Conservation (phyloP, 2,113 vertebrate genomes). For the Bombycilla garrulus region DNA sequence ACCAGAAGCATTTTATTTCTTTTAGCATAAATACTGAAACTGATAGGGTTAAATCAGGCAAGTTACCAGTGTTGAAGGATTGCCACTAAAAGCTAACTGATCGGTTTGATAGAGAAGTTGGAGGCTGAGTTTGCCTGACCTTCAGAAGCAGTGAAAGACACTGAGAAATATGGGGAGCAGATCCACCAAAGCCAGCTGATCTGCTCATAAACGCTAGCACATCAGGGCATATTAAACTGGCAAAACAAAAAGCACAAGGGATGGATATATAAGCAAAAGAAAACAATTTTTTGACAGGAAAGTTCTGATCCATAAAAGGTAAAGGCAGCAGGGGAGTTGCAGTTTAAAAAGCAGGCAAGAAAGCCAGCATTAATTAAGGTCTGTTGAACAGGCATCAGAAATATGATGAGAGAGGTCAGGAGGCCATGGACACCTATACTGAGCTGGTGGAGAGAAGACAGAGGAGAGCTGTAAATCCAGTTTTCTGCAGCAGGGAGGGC, state of each 20-base stretch:
- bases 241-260: neutral
- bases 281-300: neutral
- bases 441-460: neutral
- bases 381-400: neutral
- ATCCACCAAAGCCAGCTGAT: neutral
- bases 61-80: neutral
- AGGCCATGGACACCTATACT: neutral
- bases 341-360: neutral
- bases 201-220: neutral
- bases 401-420: neutral
- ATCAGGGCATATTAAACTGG: neutral
- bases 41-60: neutral
- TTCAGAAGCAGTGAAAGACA: neutral
- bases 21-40: neutral
- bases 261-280: neutral
- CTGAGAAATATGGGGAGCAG: neutral
- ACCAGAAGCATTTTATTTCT: neutral
- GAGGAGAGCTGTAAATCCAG: neutral
- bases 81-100: neutral
- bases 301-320: neutral
- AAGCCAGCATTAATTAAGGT: neutral
- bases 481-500: neutral
- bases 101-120: neutral
- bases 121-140: neutral
- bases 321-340: neutral